These are phyloP conservation scores for Aythya baeri DNA, from an alignment of 2,113 vertebrate genomes.

Conservation along the genomic window DNA sequence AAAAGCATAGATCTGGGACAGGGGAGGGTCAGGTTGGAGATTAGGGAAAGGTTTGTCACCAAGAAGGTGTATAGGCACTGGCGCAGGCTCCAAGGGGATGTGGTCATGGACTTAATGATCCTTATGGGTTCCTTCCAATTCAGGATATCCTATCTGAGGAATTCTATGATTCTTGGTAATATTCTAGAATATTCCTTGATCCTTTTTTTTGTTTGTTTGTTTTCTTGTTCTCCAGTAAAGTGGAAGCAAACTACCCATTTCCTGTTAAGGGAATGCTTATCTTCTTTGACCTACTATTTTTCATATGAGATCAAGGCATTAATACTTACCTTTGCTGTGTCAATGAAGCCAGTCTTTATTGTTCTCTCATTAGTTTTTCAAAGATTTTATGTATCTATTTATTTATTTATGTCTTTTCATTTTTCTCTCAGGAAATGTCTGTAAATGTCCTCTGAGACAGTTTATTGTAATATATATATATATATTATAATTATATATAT, in stretches of 20 bases:
- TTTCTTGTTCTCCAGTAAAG: background rate
- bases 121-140: too few species aligned
- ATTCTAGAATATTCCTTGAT: background rate
- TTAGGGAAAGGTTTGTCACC: too few species aligned
- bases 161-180: too few species aligned
- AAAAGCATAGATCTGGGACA: too few species aligned
- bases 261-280: background rate
- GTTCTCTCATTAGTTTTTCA: background rate
- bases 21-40: too few species aligned
- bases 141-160: too few species aligned
- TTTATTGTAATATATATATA: background rate
- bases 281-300: background rate
- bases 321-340: background rate
- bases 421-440: background rate
- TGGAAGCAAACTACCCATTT: background rate
- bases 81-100: too few species aligned
- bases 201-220: background rate
- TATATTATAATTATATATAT: too few species aligned
- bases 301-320: rapidly evolving
- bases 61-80: too few species aligned
- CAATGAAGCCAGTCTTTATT: background rate
- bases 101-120: too few species aligned
- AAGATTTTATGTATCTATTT: background rate
- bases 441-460: background rate
- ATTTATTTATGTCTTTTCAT: background rate